These are phyloP conservation scores for Pitangus sulphuratus DNA, from an alignment of 2,797 vertebrate species.

Conservation along the genomic window DNA sequence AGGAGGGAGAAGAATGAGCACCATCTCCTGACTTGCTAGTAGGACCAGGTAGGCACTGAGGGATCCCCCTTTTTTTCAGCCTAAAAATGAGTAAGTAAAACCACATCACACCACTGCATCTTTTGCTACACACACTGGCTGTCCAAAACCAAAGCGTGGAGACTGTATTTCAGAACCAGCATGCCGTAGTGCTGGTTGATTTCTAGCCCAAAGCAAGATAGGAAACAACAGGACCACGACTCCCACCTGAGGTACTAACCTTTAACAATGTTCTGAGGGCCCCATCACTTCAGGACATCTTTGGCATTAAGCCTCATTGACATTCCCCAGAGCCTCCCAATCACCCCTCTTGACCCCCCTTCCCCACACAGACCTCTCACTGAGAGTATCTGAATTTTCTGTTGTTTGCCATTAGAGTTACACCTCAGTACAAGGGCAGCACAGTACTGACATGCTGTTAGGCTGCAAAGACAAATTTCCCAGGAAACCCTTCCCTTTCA, in stretches of 20 bases:
- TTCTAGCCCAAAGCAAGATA: neutral
- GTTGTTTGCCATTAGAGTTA: neutral
- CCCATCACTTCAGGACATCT: neutral
- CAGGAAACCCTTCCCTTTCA: neutral
- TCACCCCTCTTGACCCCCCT: fast-evolving
- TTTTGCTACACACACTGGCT: neutral
- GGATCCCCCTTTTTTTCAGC: neutral
- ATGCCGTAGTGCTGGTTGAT: neutral
- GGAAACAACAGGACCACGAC: neutral
- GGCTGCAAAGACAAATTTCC: neutral
- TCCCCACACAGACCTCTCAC: neutral
- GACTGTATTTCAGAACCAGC: neutral
- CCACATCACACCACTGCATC: neutral
- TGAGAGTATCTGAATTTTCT: neutral
- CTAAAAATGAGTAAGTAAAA: neutral
- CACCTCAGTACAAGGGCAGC: neutral
- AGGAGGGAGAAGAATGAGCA: neutral
- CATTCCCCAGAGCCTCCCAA: neutral
- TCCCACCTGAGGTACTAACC: neutral
- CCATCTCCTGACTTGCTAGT: neutral
- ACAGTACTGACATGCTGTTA: neutral
- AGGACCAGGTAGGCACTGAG: neutral
- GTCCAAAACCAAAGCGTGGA: neutral
- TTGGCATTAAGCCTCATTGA: neutral
- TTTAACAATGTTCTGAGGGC: neutral